Evolutionary conservation across 2,797 vertebrate genomes (phyloP).

Genomic region (Prionace glauca): DNA sequence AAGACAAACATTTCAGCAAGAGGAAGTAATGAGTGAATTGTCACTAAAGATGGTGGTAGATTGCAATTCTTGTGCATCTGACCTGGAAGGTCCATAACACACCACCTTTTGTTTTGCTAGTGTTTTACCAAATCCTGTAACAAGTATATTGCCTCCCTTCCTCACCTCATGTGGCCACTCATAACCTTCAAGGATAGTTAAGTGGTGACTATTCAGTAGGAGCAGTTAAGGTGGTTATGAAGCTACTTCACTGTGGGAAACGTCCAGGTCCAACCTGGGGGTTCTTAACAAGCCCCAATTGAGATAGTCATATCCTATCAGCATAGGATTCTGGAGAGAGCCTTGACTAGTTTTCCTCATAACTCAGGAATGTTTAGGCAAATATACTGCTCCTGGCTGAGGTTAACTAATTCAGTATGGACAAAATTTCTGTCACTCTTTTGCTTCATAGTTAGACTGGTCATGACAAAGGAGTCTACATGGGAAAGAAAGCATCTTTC

Average conservation of each 20-base stretch:
- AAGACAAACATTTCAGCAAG: neutral
- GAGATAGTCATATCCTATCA: neutral
- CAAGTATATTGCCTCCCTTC: neutral
- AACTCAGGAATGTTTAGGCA: neutral
- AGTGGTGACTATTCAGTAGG: neutral
- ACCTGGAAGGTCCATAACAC: neutral
- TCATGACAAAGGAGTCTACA: neutral
- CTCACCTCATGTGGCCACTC: neutral
- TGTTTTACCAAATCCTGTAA: neutral
- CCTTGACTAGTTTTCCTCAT: neutral
- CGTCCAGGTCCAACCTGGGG: neutral
- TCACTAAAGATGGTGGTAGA: neutral
- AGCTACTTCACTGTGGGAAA: neutral
- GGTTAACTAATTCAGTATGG: neutral
- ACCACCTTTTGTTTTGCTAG: too few species aligned
- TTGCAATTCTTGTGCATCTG: neutral
- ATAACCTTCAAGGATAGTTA: neutral
- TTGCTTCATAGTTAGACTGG: neutral
- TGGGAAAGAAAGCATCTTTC: neutral
- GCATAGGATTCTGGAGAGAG: neutral
- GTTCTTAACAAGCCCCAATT: neutral
- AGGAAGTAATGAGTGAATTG: neutral
- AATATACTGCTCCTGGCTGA: neutral
- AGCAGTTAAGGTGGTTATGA: neutral
- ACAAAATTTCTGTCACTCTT: neutral